Conservation (phyloP, 2,888 invertebrate genomes). For the Drosophila ochracea region DNA sequence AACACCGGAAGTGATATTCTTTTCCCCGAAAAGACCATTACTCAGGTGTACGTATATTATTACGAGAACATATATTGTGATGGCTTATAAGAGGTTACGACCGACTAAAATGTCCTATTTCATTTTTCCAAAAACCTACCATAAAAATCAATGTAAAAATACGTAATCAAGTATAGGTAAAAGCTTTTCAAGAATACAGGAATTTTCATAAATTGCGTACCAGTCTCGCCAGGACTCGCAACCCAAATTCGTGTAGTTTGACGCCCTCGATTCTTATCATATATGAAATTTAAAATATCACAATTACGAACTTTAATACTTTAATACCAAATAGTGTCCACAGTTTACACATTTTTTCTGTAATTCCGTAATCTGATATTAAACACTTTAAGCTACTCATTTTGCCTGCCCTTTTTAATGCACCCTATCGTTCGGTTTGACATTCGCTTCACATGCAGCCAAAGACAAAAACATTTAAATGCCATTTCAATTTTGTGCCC, state of each 20-base stretch:
- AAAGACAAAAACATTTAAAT: constrained; percentile 63
- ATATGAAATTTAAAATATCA: not conserved
- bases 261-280: not conserved
- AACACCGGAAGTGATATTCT: too few relatives aligned
- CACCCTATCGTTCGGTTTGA: constrained; percentile 43
- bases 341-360: not conserved
- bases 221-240: not conserved
- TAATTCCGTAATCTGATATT: constrained; percentile 4
- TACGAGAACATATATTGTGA: not conserved
- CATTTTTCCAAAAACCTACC: too few relatives aligned
- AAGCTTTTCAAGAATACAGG: not conserved
- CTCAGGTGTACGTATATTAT: not conserved
- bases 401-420: constrained; percentile 26
- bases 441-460: constrained; percentile 46
- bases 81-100: not conserved
- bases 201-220: not conserved
- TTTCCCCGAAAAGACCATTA: too few relatives aligned
- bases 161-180: not conserved
- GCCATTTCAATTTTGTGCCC: constrained; percentile 69
- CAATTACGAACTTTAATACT: not conserved
- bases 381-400: constrained; percentile 6
- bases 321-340: not conserved
- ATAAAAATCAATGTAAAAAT: too few relatives aligned
- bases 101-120: too few relatives aligned
- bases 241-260: not conserved